Evolutionary conservation across 2,113 vertebrate species (phyloP).

Genomic region (Myanophis thanlyinensis): DNA sequence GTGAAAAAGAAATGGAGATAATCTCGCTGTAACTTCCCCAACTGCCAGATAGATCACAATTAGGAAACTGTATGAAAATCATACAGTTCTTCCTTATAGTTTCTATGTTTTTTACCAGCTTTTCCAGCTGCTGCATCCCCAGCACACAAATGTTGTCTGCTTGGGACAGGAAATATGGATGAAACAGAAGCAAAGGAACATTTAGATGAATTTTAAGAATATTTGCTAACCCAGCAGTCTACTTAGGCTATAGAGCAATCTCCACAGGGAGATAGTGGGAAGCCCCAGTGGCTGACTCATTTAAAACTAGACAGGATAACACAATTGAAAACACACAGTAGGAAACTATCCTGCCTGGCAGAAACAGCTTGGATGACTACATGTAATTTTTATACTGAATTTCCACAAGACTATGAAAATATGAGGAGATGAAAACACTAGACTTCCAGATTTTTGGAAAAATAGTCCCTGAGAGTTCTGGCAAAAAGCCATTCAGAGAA

Average conservation of each 20-base stretch:
- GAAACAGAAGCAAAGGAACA: slow-evolving; percentile 35
- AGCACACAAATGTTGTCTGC: slow-evolving; percentile 27
- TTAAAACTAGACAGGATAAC: slow-evolving; percentile 33
- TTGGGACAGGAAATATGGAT: slow-evolving; percentile 35
- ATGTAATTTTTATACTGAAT: slow-evolving; percentile 33
- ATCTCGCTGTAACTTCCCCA: not conserved
- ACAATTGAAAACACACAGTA: slow-evolving; percentile 38
- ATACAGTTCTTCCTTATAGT: not conserved
- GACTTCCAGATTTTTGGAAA: slow-evolving; percentile 33
- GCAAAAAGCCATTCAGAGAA: slow-evolving; percentile 24
- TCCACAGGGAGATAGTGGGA: slow-evolving; percentile 39
- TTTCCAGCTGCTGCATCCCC: slow-evolving; percentile 29
- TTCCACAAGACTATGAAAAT: slow-evolving; percentile 56
- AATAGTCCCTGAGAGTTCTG: slow-evolving; percentile 31
- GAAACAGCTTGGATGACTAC: slow-evolving; percentile 29
- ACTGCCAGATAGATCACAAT: not conserved
- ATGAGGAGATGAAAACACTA: slow-evolving; percentile 46
- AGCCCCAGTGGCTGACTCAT: slow-evolving; percentile 39
- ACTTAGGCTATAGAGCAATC: slow-evolving; percentile 30
- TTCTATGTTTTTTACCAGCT: slow-evolving; percentile 35
- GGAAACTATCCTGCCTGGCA: slow-evolving; percentile 53
- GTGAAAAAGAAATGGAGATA: not conserved
- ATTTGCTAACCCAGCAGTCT: slow-evolving; percentile 41
- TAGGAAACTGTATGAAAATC: not conserved
- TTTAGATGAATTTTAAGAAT: slow-evolving; percentile 52